Conservation (phyloP, 2,888 invertebrate genomes). For the Callosobruchus maculatus region DNA sequence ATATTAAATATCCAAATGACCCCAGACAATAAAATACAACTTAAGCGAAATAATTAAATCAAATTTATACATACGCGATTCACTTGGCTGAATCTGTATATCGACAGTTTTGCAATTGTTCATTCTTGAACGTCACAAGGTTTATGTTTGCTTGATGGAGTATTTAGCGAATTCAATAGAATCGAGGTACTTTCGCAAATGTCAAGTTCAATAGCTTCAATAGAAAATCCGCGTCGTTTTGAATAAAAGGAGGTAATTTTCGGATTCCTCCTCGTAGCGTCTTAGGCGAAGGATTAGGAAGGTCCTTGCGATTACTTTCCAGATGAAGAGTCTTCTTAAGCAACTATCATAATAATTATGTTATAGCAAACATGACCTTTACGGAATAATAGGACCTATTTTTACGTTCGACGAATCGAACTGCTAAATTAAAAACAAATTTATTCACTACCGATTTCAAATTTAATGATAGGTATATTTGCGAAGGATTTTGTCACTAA, state of each 20-base stretch:
- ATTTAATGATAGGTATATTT: background rate
- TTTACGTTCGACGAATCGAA: background rate
- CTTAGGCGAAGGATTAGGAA: background rate
- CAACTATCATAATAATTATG: background rate
- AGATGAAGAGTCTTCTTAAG: background rate
- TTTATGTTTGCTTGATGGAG: background rate
- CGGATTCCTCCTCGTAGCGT: background rate
- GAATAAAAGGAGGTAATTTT: background rate
- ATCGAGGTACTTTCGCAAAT: background rate
- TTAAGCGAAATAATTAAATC: background rate
- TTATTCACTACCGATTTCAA: background rate
- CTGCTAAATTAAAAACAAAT: background rate
- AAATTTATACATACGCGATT: background rate
- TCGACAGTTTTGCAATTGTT: background rate
- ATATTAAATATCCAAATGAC: background rate
- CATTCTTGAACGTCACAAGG: background rate
- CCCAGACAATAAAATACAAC: background rate
- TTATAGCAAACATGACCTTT: background rate
- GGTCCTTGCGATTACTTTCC: background rate
- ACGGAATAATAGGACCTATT: background rate
- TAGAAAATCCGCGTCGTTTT: background rate
- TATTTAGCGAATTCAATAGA: background rate
- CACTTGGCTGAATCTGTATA: background rate
- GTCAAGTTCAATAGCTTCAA: background rate
- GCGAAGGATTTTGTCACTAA: background rate